phyloP scores from a whole-genome alignment of 2,113 vertebrate species.

The Ibidorhyncha struthersii region DNA sequence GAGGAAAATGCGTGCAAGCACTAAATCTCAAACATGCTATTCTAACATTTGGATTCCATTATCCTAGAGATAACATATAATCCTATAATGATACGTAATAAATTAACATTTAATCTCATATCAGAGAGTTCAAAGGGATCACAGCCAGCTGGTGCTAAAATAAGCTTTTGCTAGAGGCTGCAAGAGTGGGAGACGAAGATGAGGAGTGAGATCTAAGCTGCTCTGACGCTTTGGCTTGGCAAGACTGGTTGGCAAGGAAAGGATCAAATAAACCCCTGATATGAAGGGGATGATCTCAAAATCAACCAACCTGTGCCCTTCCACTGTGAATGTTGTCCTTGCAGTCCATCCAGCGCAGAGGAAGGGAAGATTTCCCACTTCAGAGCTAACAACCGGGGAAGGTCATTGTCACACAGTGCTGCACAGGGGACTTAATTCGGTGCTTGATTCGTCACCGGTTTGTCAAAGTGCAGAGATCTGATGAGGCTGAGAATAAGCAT shows the following conservation, averaged over 20 bases:
- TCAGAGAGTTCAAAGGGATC: slow-evolving; percentile 48
- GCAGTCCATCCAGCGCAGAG: not conserved
- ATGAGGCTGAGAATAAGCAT: not conserved
- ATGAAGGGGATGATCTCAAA: not conserved
- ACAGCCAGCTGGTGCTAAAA: slow-evolving; percentile 57
- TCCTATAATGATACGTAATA: slow-evolving; percentile 42
- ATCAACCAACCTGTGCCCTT: not conserved
- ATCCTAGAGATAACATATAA: slow-evolving; percentile 55
- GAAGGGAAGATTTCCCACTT: not conserved
- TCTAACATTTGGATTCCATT: slow-evolving; percentile 55
- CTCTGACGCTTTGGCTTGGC: not conserved
- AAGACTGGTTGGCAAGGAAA: not conserved
- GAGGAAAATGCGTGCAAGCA: slow-evolving; percentile 28
- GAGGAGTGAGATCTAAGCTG: not conserved
- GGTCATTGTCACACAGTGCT: not conserved
- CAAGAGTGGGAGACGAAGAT: not conserved
- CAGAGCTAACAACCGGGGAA: not conserved
- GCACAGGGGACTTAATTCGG: not conserved
- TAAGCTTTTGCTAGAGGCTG: slow-evolving; percentile 38
- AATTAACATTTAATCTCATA: slow-evolving; percentile 62
- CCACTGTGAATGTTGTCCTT: not conserved
- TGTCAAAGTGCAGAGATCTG: not conserved
- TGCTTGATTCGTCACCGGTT: rapidly evolving
- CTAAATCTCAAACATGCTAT: slow-evolving; percentile 45
- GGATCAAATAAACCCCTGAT: not conserved